Evolutionary conservation across 2,113 vertebrate genomes (phyloP).

Genomic region (Loxodonta africana): DNA sequence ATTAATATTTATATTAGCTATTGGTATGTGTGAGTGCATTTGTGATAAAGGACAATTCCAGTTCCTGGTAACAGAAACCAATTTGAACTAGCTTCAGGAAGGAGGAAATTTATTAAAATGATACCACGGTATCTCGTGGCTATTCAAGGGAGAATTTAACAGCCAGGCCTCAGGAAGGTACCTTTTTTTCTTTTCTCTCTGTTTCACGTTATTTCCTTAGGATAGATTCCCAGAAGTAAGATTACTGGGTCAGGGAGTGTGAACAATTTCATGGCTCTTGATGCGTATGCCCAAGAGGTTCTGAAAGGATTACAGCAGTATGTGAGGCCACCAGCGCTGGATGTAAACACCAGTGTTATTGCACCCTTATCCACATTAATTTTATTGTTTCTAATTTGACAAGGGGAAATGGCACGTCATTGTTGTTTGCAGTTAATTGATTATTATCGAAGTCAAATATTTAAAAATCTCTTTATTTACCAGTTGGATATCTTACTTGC

Average conservation of each 20-base stretch:
- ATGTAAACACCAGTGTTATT: background rate
- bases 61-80: background rate
- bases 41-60: background rate
- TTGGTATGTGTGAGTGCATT: constrained; percentile 8
- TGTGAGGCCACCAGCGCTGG: rapidly evolving
- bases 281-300: background rate
- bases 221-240: constrained; percentile 35
- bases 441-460: constrained; percentile 45
- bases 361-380: background rate
- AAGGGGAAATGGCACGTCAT: background rate
- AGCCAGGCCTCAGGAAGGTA: background rate
- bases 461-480: constrained; percentile 35
- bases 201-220: constrained; percentile 56
- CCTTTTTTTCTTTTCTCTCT: background rate
- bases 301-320: background rate
- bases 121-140: background rate
- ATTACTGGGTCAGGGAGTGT: constrained; percentile 26
- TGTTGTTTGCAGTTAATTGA: background rate
- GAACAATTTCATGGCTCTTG: constrained; percentile 53
- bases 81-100: constrained; percentile 25
- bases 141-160: constrained; percentile 27
- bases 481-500: background rate
- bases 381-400: constrained; percentile 10
- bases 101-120: constrained; percentile 30
- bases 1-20: constrained; percentile 47